A percentile compares a stretch with the other conserved stretches of the same genome.
These are phyloP conservation scores for Nebria brevicollis DNA, from an alignment of 2,888 invertebrate species.

Conservation along the genomic window DNA sequence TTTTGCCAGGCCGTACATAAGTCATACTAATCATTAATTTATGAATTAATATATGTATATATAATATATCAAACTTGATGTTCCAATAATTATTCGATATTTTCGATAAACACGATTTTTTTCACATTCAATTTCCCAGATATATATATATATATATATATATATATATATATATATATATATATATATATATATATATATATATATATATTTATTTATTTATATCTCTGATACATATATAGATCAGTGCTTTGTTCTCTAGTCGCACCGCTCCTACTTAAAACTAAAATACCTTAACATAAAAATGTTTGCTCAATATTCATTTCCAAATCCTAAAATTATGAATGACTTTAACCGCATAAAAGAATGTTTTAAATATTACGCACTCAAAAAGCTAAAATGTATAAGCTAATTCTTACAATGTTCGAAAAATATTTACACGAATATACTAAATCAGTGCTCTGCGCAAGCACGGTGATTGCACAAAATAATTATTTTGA, in stretches of 20 bases:
- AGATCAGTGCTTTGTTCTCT: constrained; percentile 3
- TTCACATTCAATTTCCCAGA: not conserved
- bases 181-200: not conserved
- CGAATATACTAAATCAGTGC: no score
- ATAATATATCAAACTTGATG: constrained; percentile 26
- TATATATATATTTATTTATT: not conserved
- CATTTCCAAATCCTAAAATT: not conserved
- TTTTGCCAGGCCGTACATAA: not conserved
- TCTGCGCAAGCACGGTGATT: no score
- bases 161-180: constrained; percentile 5
- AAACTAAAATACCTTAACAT: not conserved
- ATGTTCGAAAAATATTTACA: no score
- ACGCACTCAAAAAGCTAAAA: no score
- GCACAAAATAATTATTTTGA: no score
- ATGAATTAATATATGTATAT: constrained; percentile 2
- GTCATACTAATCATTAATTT: not conserved
- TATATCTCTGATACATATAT: constrained; percentile 3
- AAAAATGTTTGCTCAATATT: not conserved
- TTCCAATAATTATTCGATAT: constrained; percentile 17
- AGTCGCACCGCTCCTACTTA: not conserved
- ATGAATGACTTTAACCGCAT: no score
- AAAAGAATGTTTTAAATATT: no score
- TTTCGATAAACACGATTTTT: constrained; percentile 12
- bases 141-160: not conserved
- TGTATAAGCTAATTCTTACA: no score